Evolutionary conservation across 2,797 vertebrate species (phyloP).

Genomic region (Coregonus sp.): DNA sequence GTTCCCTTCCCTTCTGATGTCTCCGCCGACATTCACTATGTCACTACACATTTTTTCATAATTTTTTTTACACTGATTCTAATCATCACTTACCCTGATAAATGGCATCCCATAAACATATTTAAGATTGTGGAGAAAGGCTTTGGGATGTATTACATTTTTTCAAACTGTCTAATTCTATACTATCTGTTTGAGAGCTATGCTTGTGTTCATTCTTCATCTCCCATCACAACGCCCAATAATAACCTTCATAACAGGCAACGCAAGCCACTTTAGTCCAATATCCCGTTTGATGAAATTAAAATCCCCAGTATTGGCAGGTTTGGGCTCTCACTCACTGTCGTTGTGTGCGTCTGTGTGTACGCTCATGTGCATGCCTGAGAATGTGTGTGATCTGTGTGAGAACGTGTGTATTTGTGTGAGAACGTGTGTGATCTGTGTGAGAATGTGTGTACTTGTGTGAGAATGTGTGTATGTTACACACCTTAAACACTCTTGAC

Average conservation of each 20-base stretch:
- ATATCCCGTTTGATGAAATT: slow-evolving; percentile 39
- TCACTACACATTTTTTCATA: slow-evolving; percentile 42
- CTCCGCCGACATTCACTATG: slow-evolving; percentile 55
- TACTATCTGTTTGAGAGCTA: slow-evolving; percentile 47
- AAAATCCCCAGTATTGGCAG: slow-evolving; percentile 33
- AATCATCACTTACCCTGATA: slow-evolving; percentile 55
- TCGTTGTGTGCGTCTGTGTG: background rate
- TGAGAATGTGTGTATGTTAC: no score
- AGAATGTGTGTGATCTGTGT: background rate
- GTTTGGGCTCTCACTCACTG: background rate
- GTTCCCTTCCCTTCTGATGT: slow-evolving; percentile 38
- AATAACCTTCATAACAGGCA: slow-evolving; percentile 40
- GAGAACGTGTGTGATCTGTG: no score
- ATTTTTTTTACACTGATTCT: slow-evolving; percentile 34
- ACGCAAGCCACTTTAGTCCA: slow-evolving; percentile 33
- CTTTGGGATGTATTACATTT: slow-evolving; percentile 45
- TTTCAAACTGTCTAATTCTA: slow-evolving; percentile 36
- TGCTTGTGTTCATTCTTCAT: slow-evolving; percentile 43
- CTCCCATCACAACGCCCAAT: slow-evolving; percentile 45
- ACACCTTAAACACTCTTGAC: no score
- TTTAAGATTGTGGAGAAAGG: slow-evolving; percentile 55
- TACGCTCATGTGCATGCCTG: background rate
- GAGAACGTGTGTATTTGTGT: no score
- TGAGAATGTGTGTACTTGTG: no score
- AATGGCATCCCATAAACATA: slow-evolving; percentile 56